Conservation (phyloP, 2,888 invertebrate species). For the Antheraea yamamai region DNA sequence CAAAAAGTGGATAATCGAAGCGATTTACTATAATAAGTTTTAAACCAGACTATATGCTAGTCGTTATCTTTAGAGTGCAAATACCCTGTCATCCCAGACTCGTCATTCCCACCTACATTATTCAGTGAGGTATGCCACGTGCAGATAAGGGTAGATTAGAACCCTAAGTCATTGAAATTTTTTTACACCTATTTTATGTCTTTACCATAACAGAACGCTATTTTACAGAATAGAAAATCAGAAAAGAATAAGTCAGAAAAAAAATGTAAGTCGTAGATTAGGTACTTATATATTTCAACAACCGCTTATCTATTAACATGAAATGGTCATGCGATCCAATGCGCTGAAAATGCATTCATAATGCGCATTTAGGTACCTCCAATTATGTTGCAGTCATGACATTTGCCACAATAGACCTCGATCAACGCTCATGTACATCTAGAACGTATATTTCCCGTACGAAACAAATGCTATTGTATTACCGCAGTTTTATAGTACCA, state of each 20-base stretch:
- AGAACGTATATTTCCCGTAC: slow-evolving; percentile 8
- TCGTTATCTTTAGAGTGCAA: background rate
- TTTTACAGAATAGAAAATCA: background rate
- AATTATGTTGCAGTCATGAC: slow-evolving; percentile 6
- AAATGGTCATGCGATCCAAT: background rate
- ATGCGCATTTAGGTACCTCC: background rate
- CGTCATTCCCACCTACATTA: background rate
- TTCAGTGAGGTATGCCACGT: background rate
- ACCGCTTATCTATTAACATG: background rate
- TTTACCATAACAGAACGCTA: background rate
- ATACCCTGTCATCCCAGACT: background rate
- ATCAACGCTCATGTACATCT: background rate
- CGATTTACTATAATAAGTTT: background rate
- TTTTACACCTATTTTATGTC: background rate
- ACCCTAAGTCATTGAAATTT: background rate
- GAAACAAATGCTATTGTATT: slow-evolving; percentile 22
- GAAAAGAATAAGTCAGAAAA: background rate
- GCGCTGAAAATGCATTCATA: slow-evolving; percentile 9
- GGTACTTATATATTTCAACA: background rate
- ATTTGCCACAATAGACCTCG: background rate
- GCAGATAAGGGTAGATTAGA: background rate
- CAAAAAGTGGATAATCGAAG: background rate
- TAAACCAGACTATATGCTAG: background rate
- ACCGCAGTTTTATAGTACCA: slow-evolving; percentile 23
- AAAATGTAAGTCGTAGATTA: background rate